Evolutionary conservation across 2,797 vertebrate species (phyloP), one percentile per base, ranked within the genome.

Genomic region (Ctenopoma multispine): DNA sequence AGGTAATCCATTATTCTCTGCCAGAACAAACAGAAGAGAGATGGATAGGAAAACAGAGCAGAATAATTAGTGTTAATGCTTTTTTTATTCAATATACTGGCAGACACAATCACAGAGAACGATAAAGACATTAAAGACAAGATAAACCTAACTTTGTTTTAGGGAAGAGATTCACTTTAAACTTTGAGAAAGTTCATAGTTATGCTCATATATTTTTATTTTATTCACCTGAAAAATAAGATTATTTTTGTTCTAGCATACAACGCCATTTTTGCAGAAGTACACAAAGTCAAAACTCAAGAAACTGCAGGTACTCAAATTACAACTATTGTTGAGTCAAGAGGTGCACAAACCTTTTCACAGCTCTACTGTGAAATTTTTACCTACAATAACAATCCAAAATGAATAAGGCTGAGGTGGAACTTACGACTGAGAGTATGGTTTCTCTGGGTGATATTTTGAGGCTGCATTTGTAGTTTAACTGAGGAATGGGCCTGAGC

Each of bases 1-100:
- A 0, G 97, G 97, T 67, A 99, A 93, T 0, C 93, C 87, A 71
- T 97, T 96, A 90, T 95, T 95, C 27, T 95, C 96, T 96, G 92
- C 66, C 75, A 63, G 63, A 63, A 51, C 21, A 65, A 38, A 75
- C 48, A 73, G 60, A 60, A 86, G 63, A 75, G 20, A 55, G 72
- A 73, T 10, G 21, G 58, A 73, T 9, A 36, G 15, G 38, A 61
- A 60, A 18, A 54, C 49, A 80, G 29, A 70, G 43, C 10, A 47
- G 62, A 20, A 63, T 41, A 44, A 66, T 84, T 68, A 76, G 44
- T 20, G 46, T 41, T 27, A 4, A 13, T 50, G 34, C 53, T 34
- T 60, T 47, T 66, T 57, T 31, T 6, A 46, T 58, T 62, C 21
- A 8, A 58, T 48, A 62, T 14, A 23, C 8, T 73, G 48, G 59